Evolutionary conservation across 2,797 vertebrate species (phyloP), one percentile per base, ranked within the genome.

Genomic region (Pseudomugil tenellus): DNA sequence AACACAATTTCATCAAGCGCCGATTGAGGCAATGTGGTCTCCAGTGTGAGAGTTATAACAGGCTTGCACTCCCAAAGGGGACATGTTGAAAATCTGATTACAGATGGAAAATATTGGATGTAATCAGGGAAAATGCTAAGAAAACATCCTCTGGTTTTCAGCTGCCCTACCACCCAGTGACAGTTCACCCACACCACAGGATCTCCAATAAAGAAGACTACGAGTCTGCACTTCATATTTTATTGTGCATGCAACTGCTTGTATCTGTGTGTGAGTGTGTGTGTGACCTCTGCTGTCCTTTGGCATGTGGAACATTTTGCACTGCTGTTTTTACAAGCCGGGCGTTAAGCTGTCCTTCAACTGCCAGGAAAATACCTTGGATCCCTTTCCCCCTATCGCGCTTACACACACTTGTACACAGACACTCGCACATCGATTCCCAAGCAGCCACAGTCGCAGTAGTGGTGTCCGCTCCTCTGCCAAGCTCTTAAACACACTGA

Each of bases 341-440:
- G 57, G 60, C 72, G 77, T 91, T 91, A 89, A 91, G 86, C 87
- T 91, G 90, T 92, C 90, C 66, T 70, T 92, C 90, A 91, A 80
- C 87, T 87, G 84, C 85, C 85, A 87, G 76, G 73, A 86, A 91
- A 91, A 91, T 83, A 86, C 81, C 81, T 80, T 57, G 79, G 78
- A 86, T 85, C 81, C 74, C 56, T 82, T 76, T 64, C 34, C 76
- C 63, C 58, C 68, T 67, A 77, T 76, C 81, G 67, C 76, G 67
- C 28, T 65, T 68, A 66, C 61, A 61, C 57, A 63, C 35, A 58
- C 67, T 67, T 65, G 59, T 37, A 71, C 55, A 76, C 56, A 34
- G 55, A 58, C 43, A 71, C 51, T 23, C 54, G 52, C 61, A 81
- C 85, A 79, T 59, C 11, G 65, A 88, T 77, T 81, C 79, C 62